These are phyloP conservation scores for Aphaenogaster floridana DNA, from an alignment of 1,140 invertebrate species.

Conservation along the genomic window DNA sequence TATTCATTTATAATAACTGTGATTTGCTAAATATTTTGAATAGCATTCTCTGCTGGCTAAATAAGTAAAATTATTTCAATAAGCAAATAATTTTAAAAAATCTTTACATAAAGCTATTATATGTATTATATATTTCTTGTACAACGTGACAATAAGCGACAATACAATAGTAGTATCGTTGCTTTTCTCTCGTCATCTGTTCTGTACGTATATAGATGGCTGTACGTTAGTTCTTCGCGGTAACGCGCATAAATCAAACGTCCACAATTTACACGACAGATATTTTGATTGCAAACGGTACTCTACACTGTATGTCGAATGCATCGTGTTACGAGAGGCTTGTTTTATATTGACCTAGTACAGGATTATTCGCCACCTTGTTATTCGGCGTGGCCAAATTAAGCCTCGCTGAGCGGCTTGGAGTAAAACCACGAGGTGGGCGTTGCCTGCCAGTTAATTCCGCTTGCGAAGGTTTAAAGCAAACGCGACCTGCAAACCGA, in stretches of 20 bases:
- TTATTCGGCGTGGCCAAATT: constrained; percentile 61
- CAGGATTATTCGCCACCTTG: constrained; percentile 61
- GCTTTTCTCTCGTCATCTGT: not conserved
- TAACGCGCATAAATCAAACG: not conserved
- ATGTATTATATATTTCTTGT: not conserved
- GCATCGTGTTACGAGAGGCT: constrained; percentile 19
- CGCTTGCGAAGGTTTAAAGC: constrained; percentile 63
- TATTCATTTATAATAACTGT: not conserved
- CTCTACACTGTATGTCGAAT: not conserved
- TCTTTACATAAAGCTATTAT: not conserved
- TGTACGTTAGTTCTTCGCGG: not conserved
- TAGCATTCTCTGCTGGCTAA: not conserved
- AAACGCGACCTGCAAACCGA: constrained; percentile 64
- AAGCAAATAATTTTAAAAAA: not conserved
- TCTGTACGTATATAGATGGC: not conserved
- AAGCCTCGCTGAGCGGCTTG: constrained; percentile 57
- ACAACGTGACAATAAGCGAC: not conserved
- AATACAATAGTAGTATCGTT: not conserved
- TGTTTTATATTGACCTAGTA: constrained; percentile 58
- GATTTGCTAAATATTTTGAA: not conserved
- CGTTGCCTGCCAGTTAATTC: constrained; percentile 61
- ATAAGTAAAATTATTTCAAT: not conserved
- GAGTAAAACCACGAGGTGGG: constrained; percentile 55
- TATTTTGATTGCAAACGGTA: constrained; percentile 1
- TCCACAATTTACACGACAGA: not conserved